These are phyloP conservation scores for Melanostigma gelatinosum DNA, from an alignment of 2,113 vertebrate genomes.

Conservation along the genomic window DNA sequence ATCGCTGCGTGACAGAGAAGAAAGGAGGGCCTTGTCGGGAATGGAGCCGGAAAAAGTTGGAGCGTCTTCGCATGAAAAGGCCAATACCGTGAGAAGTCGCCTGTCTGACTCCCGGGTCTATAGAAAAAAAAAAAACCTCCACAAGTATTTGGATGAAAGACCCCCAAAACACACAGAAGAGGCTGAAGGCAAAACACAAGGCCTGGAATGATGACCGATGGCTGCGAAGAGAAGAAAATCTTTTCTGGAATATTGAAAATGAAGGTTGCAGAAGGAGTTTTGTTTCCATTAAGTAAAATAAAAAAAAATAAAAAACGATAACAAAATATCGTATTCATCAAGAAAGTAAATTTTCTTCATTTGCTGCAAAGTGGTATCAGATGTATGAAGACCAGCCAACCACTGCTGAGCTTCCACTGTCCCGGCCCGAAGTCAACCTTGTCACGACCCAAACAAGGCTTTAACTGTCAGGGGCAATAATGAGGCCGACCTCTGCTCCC, in stretches of 20 bases:
- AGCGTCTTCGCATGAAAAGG: constrained; percentile 73
- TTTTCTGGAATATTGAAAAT: not conserved
- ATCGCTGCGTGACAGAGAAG: constrained; percentile 75
- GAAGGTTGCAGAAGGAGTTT: constrained; percentile 1
- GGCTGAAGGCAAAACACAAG: constrained; percentile 40
- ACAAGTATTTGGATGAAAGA: constrained; percentile 57
- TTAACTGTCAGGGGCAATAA: constrained; percentile 76
- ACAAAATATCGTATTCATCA: constrained; percentile 49
- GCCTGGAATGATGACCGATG: constrained; percentile 28
- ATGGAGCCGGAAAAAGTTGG: constrained; percentile 39
- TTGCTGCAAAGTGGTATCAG: constrained; percentile 50
- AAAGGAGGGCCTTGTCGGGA: constrained; percentile 71
- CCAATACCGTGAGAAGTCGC: constrained; percentile 72
- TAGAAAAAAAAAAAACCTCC: constrained; percentile 51
- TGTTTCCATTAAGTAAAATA: not conserved
- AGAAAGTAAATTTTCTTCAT: constrained; percentile 17
- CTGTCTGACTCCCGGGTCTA: constrained; percentile 56
- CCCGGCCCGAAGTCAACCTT: constrained; percentile 56
- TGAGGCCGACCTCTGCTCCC: constrained; percentile 65
- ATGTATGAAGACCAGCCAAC: constrained; percentile 39
- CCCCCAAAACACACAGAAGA: constrained; percentile 49
- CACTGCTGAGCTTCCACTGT: constrained; percentile 17
- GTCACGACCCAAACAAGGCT: constrained; percentile 72
- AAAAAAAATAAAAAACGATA: not conserved
- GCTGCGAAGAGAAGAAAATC: not conserved